Evolutionary conservation across 2,797 vertebrate genomes (phyloP), one percentile per base, ranked within the genome.

Genomic region (Catostomus latipinnis): DNA sequence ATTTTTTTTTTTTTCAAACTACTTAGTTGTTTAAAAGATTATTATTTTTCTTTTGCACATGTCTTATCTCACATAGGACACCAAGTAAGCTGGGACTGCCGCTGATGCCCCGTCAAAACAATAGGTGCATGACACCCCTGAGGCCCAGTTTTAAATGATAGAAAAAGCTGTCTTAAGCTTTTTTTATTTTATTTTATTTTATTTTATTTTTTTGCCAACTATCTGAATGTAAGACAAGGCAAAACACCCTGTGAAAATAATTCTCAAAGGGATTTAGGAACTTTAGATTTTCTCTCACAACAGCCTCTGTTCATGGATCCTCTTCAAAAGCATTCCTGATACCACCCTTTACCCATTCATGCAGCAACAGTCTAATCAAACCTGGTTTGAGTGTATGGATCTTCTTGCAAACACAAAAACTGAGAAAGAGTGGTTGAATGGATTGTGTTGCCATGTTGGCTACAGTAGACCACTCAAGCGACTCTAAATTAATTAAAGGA

Each of bases 251-350:
- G 12, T 72, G 52, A 61, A 22, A 43, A 49, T 71, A 63, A 56
- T 11, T 72, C 69, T 57, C 69, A 16, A 52, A 61, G 66, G 58
- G 34, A 13, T 74, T 74, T 63, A 65, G 61, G 60, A 65, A 65
- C 48, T 14, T 45, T 12, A 52, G 57, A 4, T 13, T 45, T 60
- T n/a, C 58, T 49, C 54, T 69, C 34, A 68, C 63, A 69, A 53
- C 63, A 34, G 68, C 82, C 81, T 53, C 71, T 68, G 60, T 48
- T 71, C 61, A 60, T 16, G 62, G 54, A n/a, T 76, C 61, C 50
- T 67, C 65, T 78, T 69, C 67, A 80, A 75, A 76, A 52, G 65
- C 78, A 73, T 56, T 72, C 74, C 78, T 67, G 14, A 67, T 5
- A 34, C 43, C 12, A 11, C 57, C 45, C 45, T 76, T 56, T n/a